Evolutionary conservation across 2,797 vertebrate species (phyloP).

Genomic region (Pseudocheirus occidentalis): DNA sequence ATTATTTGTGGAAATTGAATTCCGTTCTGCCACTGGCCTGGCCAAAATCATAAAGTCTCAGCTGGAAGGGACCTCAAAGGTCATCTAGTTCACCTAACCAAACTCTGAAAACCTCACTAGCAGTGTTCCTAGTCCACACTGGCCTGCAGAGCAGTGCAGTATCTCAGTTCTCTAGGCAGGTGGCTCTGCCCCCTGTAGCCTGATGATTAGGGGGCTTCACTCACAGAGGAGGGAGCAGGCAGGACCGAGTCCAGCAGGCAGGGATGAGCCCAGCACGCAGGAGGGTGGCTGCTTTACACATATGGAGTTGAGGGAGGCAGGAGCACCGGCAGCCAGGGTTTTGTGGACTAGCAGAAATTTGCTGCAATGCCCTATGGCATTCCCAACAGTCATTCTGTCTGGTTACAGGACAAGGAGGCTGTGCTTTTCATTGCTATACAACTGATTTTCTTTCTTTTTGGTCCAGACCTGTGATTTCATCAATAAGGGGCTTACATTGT

Average conservation of each 20-base stretch:
- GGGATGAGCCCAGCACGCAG: not conserved
- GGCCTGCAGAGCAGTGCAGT: not conserved
- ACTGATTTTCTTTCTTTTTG: not conserved
- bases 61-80: not conserved
- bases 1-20: not conserved
- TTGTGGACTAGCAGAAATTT: not conserved
- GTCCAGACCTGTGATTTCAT: not conserved
- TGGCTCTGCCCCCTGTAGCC: not conserved
- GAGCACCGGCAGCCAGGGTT: too few species aligned
- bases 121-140: not conserved
- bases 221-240: not conserved
- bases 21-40: not conserved
- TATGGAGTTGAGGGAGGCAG: too few species aligned
- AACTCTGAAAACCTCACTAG: not conserved
- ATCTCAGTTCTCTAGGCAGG: not conserved
- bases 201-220: not conserved
- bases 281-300: not conserved
- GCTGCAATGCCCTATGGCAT: not conserved
- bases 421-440: not conserved
- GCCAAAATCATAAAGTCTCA: not conserved
- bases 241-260: not conserved
- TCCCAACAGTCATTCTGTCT: not conserved
- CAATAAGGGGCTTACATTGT: too few species aligned
- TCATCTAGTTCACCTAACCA: not conserved
- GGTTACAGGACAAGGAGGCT: not conserved